A percentile compares a stretch with the other conserved stretches of the same genome.
phyloP scores from a whole-genome alignment of 2,888 invertebrate genomes.

The Hydropsyche betteni region DNA sequence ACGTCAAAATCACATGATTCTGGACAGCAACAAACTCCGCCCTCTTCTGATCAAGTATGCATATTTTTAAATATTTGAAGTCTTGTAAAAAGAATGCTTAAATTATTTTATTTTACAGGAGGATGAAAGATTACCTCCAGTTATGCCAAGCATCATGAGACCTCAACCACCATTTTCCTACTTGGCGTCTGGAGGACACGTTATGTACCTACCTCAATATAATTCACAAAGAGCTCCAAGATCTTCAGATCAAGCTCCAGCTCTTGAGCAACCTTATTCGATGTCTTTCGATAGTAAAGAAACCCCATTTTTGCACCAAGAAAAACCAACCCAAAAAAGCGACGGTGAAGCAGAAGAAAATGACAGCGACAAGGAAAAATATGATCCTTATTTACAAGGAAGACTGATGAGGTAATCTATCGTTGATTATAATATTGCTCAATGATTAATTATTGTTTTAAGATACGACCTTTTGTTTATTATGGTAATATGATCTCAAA shows the following conservation, averaged over 20 bases:
- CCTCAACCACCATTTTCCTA: constrained; percentile 59
- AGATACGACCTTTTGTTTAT: no score
- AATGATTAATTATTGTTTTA: background rate
- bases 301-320: background rate
- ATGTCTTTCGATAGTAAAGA: constrained; percentile 38
- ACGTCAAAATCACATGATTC: constrained; percentile 57
- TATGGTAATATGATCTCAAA: no score
- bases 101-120: constrained; percentile 53
- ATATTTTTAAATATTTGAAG: no score
- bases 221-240: constrained; percentile 49
- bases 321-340: constrained; percentile 40
- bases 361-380: constrained; percentile 43
- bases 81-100: constrained; percentile 29
- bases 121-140: constrained; percentile 55
- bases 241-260: constrained; percentile 11
- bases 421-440: background rate
- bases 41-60: constrained; percentile 60
- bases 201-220: constrained; percentile 79
- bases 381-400: constrained; percentile 43
- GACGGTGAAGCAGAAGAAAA: constrained; percentile 49
- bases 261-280: constrained; percentile 43
- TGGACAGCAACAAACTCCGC: constrained; percentile 59
- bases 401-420: constrained; percentile 48
- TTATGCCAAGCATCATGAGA: constrained; percentile 53
- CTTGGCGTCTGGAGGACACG: constrained; percentile 73